Evolutionary conservation across 2,113 vertebrate genomes (phyloP).

Genomic region (Elephantulus edwardii): DNA sequence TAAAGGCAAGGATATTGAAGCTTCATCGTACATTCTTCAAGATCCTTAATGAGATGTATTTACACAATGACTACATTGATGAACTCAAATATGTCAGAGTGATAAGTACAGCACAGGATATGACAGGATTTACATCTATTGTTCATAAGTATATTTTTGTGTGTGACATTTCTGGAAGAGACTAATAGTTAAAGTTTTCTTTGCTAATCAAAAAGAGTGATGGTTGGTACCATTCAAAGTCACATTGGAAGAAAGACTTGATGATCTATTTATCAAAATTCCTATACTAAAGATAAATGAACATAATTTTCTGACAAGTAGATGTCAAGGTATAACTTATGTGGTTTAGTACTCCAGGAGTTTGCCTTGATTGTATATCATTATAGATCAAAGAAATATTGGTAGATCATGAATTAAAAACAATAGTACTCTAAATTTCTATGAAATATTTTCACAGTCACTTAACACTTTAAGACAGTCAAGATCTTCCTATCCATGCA

Average conservation of each 20-base stretch:
- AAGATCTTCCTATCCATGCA: no score
- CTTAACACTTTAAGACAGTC: not conserved
- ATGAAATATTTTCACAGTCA: not conserved
- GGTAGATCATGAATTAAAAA: not conserved
- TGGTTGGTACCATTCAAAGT: not conserved
- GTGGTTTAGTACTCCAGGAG: not conserved
- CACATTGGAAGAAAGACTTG: not conserved
- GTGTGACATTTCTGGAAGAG: not conserved
- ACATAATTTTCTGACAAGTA: not conserved
- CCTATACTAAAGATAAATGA: not conserved
- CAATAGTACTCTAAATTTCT: not conserved
- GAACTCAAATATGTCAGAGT: no score
- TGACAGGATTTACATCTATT: no score
- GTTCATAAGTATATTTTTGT: no score
- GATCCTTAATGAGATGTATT: no score
- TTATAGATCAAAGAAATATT: not conserved
- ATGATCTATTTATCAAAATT: not conserved
- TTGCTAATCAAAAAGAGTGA: not conserved
- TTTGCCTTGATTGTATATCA: not conserved
- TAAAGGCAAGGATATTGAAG: no score
- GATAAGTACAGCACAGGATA: no score
- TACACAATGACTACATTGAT: no score
- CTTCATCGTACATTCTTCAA: no score
- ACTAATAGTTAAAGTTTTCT: not conserved
- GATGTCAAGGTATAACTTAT: not conserved